Evolutionary conservation across 2,888 invertebrate genomes (phyloP).

Genomic region (Lithophane leautieri): DNA sequence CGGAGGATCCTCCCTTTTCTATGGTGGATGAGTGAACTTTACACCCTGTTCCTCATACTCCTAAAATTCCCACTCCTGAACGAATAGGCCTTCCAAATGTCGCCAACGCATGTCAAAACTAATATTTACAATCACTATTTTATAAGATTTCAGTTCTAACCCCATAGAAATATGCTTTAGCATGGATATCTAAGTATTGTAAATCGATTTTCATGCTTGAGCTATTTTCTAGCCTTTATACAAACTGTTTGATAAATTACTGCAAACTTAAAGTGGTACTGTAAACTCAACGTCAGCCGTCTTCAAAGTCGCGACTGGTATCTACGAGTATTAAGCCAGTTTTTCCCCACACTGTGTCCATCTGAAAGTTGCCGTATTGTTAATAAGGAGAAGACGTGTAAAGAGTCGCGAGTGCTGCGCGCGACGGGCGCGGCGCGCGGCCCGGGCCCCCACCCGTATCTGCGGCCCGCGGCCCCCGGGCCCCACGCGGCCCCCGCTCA

Average conservation of each 20-base stretch:
- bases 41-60: too few relatives aligned
- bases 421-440: slow-evolving; percentile 20
- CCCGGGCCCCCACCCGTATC: slow-evolving; percentile 31
- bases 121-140: background rate
- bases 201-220: background rate
- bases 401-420: slow-evolving; percentile 43
- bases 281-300: background rate
- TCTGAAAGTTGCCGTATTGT: slow-evolving; percentile 42
- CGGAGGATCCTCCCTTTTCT: too few relatives aligned
- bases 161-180: background rate
- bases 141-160: background rate
- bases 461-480: slow-evolving; percentile 36
- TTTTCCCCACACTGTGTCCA: slow-evolving; percentile 1
- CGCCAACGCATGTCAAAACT: background rate
- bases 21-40: too few relatives aligned
- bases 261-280: slow-evolving; percentile 35
- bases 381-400: slow-evolving; percentile 51
- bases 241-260: slow-evolving; percentile 35
- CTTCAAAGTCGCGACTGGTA: background rate
- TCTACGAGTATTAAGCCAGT: slow-evolving; percentile 1
- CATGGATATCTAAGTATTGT: background rate
- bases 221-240: background rate
- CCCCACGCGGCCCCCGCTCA: slow-evolving; percentile 37
- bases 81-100: background rate
- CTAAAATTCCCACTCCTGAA: background rate